phyloP scores from a whole-genome alignment of 2,113 vertebrate genomes.

The Grallaria varia region DNA sequence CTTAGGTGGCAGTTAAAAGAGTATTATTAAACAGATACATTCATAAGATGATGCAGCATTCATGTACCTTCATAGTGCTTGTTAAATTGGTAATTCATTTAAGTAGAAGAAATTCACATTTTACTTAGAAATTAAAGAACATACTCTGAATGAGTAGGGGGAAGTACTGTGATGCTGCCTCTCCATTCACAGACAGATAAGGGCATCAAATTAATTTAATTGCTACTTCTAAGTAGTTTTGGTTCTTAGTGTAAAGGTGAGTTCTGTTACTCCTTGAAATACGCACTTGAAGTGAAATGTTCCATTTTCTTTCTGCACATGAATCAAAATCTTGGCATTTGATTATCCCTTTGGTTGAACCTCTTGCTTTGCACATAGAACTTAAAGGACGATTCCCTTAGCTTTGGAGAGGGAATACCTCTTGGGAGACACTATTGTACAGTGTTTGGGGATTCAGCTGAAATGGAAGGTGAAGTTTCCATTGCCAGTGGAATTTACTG shows the following conservation, averaged over 20 bases:
- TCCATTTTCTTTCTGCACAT: not conserved
- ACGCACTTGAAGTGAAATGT: not conserved
- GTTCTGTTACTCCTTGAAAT: not conserved
- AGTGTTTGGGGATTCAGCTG: not conserved
- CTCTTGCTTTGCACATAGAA: not conserved
- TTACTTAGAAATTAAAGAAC: not conserved
- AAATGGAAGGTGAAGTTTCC: not conserved
- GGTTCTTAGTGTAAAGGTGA: not conserved
- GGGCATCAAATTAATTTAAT: not conserved
- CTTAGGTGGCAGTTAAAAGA: not conserved
- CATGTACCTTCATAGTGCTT: not conserved
- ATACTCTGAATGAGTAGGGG: not conserved
- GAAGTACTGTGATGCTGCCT: not conserved
- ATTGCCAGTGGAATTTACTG: not conserved
- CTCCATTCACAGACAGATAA: not conserved
- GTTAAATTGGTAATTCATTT: not conserved
- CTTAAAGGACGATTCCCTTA: not conserved
- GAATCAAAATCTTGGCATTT: not conserved
- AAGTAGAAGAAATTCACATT: not conserved
- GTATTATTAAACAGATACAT: not conserved
- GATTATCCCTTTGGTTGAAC: not conserved
- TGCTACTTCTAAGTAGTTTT: not conserved
- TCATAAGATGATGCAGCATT: not conserved
- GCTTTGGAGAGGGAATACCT: not conserved
- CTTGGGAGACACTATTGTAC: not conserved